Percentiles rank a stretch among this genome's conserved stretches.
These are phyloP conservation scores for Vespertilio murinus DNA, from an alignment of 2,797 vertebrate genomes.

Conservation along the genomic window DNA sequence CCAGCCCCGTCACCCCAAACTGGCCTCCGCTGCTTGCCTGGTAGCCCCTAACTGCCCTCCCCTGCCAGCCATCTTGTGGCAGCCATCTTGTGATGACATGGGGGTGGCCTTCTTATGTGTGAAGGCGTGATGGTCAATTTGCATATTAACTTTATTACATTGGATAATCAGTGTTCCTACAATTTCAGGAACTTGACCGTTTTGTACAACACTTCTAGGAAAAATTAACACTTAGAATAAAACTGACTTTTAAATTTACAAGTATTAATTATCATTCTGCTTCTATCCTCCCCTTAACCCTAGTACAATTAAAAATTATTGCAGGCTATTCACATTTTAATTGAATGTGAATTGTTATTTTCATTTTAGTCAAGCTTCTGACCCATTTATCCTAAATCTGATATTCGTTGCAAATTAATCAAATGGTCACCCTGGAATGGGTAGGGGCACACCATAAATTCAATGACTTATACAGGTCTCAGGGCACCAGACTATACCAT, in stretches of 20 bases:
- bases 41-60: too few relatives aligned
- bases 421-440: slow-evolving; percentile 33
- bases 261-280: slow-evolving; percentile 63
- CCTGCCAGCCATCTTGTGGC: too few relatives aligned
- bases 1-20: too few relatives aligned
- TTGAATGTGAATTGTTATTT: slow-evolving; percentile 58
- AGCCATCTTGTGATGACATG: too few relatives aligned
- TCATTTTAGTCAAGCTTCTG: slow-evolving; percentile 57
- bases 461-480: slow-evolving; percentile 26
- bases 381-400: slow-evolving; percentile 58
- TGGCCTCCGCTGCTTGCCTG: too few relatives aligned
- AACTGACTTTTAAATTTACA: slow-evolving; percentile 70
- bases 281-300: slow-evolving; percentile 45
- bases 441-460: slow-evolving; percentile 55
- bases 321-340: slow-evolving; percentile 57
- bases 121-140: too few relatives aligned
- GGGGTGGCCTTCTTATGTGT: too few relatives aligned
- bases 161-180: neutral
- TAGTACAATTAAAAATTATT: slow-evolving; percentile 59
- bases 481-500: neutral
- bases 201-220: slow-evolving; percentile 58
- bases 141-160: too few relatives aligned
- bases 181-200: slow-evolving; percentile 51
- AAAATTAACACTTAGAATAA: slow-evolving; percentile 66
- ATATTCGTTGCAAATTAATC: slow-evolving; percentile 59